phyloP scores from a whole-genome alignment of 2,113 vertebrate genomes.

The Boleophthalmus pectinirostris region DNA sequence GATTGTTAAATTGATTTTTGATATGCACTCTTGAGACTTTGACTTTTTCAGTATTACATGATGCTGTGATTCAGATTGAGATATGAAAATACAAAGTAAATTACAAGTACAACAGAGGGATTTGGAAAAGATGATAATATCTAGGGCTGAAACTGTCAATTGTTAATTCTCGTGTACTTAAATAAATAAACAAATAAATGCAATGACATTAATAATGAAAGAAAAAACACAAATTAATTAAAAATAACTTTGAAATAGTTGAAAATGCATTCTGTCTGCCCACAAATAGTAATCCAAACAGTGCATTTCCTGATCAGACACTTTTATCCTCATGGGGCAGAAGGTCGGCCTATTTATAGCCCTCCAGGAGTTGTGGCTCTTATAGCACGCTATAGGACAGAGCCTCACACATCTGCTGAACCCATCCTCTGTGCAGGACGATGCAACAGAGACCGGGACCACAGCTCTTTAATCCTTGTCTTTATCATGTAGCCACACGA shows the following conservation, averaged over 20 bases:
- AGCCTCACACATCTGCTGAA: slow-evolving; percentile 47
- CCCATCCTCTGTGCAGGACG: slow-evolving; percentile 27
- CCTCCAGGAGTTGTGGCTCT: slow-evolving; percentile 7
- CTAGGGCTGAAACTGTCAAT: no score
- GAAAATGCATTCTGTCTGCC: neutral
- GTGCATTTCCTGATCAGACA: slow-evolving; percentile 28
- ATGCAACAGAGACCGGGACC: slow-evolving; percentile 38
- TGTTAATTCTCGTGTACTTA: no score
- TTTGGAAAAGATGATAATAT: no score
- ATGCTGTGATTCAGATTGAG: no score
- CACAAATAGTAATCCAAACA: neutral
- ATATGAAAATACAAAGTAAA: no score
- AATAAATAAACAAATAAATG: no score
- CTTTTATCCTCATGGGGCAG: slow-evolving; percentile 16
- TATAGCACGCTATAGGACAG: slow-evolving; percentile 32
- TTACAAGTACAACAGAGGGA: no score
- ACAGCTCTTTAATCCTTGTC: slow-evolving; percentile 64
- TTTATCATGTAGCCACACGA: slow-evolving; percentile 59
- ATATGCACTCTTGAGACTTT: slow-evolving; percentile 1
- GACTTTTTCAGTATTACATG: neutral
- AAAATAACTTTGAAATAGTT: neutral
- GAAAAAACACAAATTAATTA: no score
- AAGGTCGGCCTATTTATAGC: slow-evolving; percentile 55
- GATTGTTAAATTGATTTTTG: slow-evolving; percentile 11
- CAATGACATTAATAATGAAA: no score